A percentile compares a stretch with the other conserved stretches of the same genome.
phyloP scores from a whole-genome alignment of 2,888 invertebrate species.

The Schrankia costaestrigalis region DNA sequence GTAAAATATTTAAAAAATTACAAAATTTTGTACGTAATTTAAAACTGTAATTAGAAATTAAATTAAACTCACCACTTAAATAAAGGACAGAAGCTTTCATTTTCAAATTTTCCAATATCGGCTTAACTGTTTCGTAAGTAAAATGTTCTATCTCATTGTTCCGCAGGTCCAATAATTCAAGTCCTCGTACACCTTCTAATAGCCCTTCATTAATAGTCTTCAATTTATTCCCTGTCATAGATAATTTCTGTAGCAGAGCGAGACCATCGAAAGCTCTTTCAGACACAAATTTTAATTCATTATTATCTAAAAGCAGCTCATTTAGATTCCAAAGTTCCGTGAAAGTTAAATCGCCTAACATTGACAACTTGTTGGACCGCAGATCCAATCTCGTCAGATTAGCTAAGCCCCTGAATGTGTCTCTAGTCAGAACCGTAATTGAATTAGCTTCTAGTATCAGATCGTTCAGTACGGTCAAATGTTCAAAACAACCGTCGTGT shows the following conservation, averaged over 20 bases:
- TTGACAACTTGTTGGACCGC: conserved; percentile 87
- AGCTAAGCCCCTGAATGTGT: conserved; percentile 88
- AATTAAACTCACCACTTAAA: conserved; percentile 61
- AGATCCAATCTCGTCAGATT: conserved; percentile 88
- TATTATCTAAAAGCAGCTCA: conserved; percentile 86
- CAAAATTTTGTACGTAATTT: not conserved
- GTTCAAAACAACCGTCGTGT: conserved; percentile 91
- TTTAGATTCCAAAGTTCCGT: conserved; percentile 87
- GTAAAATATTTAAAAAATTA: not conserved
- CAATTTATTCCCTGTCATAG: conserved; percentile 88
- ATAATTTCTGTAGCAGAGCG: conserved; percentile 85
- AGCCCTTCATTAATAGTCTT: conserved; percentile 86
- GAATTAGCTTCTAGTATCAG: conserved; percentile 89
- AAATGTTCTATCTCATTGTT: conserved; percentile 89
- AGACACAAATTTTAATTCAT: conserved; percentile 86
- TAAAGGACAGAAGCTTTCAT: conserved; percentile 69
- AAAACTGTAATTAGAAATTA: conserved; percentile 3
- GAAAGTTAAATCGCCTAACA: conserved; percentile 90
- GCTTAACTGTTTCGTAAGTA: conserved; percentile 87
- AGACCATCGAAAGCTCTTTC: conserved; percentile 89
- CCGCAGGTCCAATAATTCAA: conserved; percentile 88
- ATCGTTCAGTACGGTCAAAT: conserved; percentile 86
- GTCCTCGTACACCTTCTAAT: conserved; percentile 86
- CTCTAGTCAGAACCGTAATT: conserved; percentile 86
- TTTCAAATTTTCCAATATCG: conserved; percentile 88